These are phyloP conservation scores for Saccostrea echinata DNA, from an alignment of 1,140 invertebrate genomes.

Conservation along the genomic window DNA sequence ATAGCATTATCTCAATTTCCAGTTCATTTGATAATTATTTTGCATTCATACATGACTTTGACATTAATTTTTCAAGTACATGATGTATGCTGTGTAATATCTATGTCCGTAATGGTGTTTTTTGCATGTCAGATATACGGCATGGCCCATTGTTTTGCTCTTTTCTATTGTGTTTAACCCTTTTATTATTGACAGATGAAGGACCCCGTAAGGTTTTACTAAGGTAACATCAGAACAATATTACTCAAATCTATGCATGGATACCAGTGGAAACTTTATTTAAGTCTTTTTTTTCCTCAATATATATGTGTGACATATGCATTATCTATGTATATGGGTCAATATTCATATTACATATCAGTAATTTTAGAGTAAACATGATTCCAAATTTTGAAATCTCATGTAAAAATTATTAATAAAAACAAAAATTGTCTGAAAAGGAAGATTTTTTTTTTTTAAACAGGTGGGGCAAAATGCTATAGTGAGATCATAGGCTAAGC, in stretches of 20 bases:
- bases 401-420: too few relatives aligned
- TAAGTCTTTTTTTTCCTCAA: too few relatives aligned
- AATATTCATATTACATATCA: too few relatives aligned
- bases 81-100: not conserved
- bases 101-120: not conserved
- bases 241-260: constrained; percentile 41
- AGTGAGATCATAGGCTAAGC: too few relatives aligned
- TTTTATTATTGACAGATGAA: constrained; percentile 43
- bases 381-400: too few relatives aligned
- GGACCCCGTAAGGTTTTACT: constrained; percentile 32
- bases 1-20: not conserved
- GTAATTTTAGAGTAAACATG: too few relatives aligned
- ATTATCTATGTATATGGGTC: too few relatives aligned
- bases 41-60: not conserved
- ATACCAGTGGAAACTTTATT: not conserved
- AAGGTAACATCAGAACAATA: constrained; percentile 37
- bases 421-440: too few relatives aligned
- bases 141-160: constrained; percentile 19
- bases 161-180: constrained; percentile 25
- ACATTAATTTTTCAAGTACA: not conserved
- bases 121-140: constrained; percentile 20
- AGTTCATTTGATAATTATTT: constrained; percentile 2
- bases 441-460: too few relatives aligned
- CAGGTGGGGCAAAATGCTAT: too few relatives aligned
- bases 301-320: too few relatives aligned